Conservation (phyloP, 2,113 vertebrate genomes). For the Mustela nigripes region DNA sequence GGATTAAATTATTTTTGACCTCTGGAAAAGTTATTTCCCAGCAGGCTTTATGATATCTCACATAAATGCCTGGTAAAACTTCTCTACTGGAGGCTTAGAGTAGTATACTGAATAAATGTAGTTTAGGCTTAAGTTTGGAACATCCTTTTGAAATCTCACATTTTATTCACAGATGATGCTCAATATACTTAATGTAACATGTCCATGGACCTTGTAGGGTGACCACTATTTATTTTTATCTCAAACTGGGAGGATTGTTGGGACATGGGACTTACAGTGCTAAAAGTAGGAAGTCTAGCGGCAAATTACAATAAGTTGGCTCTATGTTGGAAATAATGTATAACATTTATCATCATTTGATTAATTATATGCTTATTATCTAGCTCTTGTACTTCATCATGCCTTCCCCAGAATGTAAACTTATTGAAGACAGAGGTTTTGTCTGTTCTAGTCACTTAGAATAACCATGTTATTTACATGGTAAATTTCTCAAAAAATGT, state of each 20-base stretch:
- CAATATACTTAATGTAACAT: neutral
- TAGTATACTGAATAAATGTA: neutral
- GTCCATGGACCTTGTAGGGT: neutral
- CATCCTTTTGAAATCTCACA: neutral
- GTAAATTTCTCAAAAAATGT: neutral
- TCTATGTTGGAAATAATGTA: neutral
- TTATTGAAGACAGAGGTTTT: neutral
- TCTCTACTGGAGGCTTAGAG: neutral
- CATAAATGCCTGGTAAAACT: neutral
- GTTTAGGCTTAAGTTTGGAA: neutral
- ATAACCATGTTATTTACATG: neutral
- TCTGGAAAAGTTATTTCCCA: neutral
- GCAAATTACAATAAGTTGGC: neutral
- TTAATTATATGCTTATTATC: neutral
- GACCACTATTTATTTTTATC: neutral
- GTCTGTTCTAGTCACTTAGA: neutral
- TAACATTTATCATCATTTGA: neutral
- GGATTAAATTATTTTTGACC: neutral
- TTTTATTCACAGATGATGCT: neutral
- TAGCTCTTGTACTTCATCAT: neutral
- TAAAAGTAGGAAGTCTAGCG: neutral
- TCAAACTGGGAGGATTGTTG: neutral
- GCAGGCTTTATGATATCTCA: neutral
- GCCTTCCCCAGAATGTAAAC: neutral
- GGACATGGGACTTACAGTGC: accelerated